Base-by-base conservation (phyloP, 2,888 invertebrate genomes). In the Sarcophaga carnaria region DNA sequence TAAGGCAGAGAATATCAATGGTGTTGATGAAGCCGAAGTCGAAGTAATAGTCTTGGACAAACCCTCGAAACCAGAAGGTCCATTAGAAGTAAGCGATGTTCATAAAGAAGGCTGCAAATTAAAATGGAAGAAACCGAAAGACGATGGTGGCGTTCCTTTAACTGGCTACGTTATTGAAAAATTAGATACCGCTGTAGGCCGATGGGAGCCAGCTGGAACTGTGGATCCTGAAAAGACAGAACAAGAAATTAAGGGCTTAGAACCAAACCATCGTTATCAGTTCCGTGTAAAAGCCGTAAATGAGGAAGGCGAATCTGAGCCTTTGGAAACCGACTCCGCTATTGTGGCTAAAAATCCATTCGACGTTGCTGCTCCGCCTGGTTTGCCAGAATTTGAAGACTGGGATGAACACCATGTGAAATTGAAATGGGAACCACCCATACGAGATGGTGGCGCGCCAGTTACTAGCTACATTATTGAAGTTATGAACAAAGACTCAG, bases 211-310 rank as follows among this genome's bases (percentile, higher is more conserved):
- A 0, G 97, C 97, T 84, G 97, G 97, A 20, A 96, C 96, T 85
- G 96, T 97, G 22, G 97, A 97, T 90, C 96, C 97, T 1, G 96
- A 97, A 74, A 96, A 96, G 90, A 95, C 96, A 0, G 97, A 97
- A 90, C 96, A 97, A 88, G 96, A 97, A 89, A 95, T 98, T 47
- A 92, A 93, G 93, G 99, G 98, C 64, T 95, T 99, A 17, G 98
- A 98, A 93, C 98, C 98, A 79, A 98, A 98, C 89, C 97, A 98
- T 93, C 97, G 98, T 86, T 99, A 99, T 94, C 97, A 99, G 93
- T 99, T 99, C 96, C 96, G 99, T 84, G 98, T 99, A 0, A 98
- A 97, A 91, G 99, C 99, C 10, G 96, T 98, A 12, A 99, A 99
- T 93, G 98, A 98, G 91, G 98, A 99, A 93, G 99, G 99, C 5